These are phyloP conservation scores for Potorous gilbertii DNA, from an alignment of 2,797 vertebrate species.

Conservation along the genomic window DNA sequence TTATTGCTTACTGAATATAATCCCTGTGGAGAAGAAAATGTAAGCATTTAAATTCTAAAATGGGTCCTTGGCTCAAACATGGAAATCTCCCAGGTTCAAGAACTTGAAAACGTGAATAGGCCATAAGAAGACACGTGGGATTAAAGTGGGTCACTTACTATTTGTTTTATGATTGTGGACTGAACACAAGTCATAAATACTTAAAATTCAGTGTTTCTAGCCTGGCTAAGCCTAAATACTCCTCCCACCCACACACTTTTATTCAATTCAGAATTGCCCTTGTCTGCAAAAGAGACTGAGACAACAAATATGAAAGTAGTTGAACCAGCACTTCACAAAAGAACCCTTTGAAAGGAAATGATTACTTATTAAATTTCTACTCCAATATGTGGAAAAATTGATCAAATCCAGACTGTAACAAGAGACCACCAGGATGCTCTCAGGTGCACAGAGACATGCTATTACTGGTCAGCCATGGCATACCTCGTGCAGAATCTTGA, in stretches of 20 bases:
- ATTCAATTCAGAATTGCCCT: slow-evolving; percentile 9
- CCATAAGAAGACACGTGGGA: too few species aligned
- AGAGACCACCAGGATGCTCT: neutral
- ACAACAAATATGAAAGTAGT: neutral
- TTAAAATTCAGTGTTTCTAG: neutral
- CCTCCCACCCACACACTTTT: neutral
- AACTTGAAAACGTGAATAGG: neutral
- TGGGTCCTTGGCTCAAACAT: neutral
- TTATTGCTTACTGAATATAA: neutral
- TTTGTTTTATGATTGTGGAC: neutral
- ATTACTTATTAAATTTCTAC: neutral
- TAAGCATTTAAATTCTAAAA: neutral
- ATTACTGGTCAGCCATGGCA: neutral
- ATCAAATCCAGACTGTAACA: neutral
- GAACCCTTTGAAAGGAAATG: neutral
- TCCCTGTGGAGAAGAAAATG: neutral
- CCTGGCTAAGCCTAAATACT: neutral
- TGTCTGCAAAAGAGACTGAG: neutral
- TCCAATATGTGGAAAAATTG: neutral
- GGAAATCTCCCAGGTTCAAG: neutral
- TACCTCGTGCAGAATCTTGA: neutral
- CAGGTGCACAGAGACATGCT: neutral
- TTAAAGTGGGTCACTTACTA: neutral
- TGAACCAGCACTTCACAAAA: neutral
- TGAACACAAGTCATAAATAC: neutral